phyloP scores from a whole-genome alignment of 1,140 invertebrate species.

The Coboldia fuscipes region DNA sequence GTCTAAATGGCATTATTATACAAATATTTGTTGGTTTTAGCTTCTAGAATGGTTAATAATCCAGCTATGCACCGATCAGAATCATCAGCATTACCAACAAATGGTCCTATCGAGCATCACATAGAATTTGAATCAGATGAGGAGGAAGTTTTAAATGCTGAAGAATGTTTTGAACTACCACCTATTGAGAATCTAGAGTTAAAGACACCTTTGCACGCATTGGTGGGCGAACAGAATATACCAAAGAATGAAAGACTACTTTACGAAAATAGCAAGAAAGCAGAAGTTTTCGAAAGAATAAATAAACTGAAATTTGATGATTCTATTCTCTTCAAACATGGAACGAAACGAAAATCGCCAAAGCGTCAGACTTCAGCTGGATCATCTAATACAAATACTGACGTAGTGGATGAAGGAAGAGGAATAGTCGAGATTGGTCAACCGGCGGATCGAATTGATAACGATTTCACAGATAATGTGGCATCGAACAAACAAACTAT shows the following conservation, averaged over 20 bases:
- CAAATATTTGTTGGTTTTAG: no score
- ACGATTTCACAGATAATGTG: neutral
- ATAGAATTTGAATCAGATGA: constrained; percentile 10
- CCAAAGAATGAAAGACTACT: constrained; percentile 6
- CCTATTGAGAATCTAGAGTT: constrained; percentile 21
- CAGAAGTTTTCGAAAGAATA: constrained; percentile 18
- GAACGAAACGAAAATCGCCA: neutral
- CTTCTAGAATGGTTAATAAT: no score
- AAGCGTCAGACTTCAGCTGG: constrained; percentile 4
- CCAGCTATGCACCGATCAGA: no score
- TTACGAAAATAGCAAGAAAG: constrained; percentile 6
- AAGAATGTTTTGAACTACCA: constrained; percentile 28
- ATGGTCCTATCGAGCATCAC: no score
- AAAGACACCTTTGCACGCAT: constrained; percentile 20
- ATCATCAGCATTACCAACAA: no score
- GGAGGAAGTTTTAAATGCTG: constrained; percentile 21
- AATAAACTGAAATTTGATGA: constrained; percentile 18
- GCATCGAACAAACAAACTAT: neutral
- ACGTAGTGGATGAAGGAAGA: no score
- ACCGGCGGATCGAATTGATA: constrained; percentile 8
- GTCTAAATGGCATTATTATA: no score
- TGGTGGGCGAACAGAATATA: constrained; percentile 15
- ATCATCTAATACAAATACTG: neutral
- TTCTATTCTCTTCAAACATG: constrained; percentile 13
- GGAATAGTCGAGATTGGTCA: constrained; percentile 19